Percentiles rank a stretch among this genome's conserved stretches.
These are phyloP conservation scores for Campaea margaritaria DNA, from an alignment of 2,888 invertebrate genomes.

Conservation along the genomic window DNA sequence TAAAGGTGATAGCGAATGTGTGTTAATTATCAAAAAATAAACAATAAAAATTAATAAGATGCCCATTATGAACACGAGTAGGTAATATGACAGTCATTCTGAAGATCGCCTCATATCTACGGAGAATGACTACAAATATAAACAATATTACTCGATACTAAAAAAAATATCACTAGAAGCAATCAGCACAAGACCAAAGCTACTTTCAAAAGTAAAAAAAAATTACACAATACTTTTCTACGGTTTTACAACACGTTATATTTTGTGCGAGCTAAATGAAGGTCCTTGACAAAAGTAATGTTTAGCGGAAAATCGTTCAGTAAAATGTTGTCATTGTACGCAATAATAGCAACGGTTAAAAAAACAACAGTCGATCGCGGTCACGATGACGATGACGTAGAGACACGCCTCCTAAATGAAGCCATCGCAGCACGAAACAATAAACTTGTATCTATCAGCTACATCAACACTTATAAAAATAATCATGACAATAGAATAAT, in stretches of 20 bases:
- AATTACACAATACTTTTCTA: too few species aligned
- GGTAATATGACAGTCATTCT: constrained; percentile 5
- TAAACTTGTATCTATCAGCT: constrained; percentile 17
- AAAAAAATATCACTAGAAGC: background rate
- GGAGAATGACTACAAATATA: constrained; percentile 16
- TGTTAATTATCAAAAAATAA: constrained; percentile 4
- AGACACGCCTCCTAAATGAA: constrained; percentile 59
- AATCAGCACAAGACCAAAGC: background rate
- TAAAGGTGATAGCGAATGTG: background rate
- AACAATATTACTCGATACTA: constrained; percentile 21
- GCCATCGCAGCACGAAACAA: constrained; percentile 35
- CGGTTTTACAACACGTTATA: background rate
- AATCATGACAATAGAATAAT: constrained; percentile 11
- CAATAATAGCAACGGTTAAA: constrained; percentile 31
- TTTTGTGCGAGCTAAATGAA: constrained; percentile 6
- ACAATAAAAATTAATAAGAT: constrained; percentile 1
- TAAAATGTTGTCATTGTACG: constrained; percentile 26
- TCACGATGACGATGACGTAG: constrained; percentile 51
- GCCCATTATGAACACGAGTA: background rate
- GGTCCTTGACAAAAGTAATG: constrained; percentile 32
- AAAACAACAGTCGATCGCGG: constrained; percentile 26
- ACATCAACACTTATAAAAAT: constrained; percentile 8
- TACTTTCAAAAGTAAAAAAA: background rate
- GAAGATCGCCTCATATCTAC: constrained; percentile 9
- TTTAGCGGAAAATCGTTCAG: background rate